phyloP scores from a whole-genome alignment of 2,888 invertebrate genomes.

The Malacosoma neustria region DNA sequence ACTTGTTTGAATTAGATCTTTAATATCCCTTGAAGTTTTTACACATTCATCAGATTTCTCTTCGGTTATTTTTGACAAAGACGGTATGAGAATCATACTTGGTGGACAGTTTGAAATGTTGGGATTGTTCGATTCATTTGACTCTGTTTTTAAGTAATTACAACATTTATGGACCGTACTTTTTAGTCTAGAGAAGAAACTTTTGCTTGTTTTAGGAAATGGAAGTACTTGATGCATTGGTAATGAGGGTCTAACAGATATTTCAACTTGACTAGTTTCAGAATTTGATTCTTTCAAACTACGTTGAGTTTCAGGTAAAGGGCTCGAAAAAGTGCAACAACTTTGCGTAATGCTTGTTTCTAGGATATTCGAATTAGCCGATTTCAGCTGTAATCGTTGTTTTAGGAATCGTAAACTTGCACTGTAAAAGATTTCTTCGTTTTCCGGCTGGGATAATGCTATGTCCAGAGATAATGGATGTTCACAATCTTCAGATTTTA shows the following conservation, averaged over 20 bases:
- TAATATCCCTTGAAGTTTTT: conserved; percentile 5
- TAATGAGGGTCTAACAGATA: conserved; percentile 18
- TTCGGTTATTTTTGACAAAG: conserved; percentile 37
- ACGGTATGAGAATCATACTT: conserved; percentile 21
- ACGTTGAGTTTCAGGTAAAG: conserved; percentile 1
- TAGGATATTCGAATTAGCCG: conserved; percentile 11
- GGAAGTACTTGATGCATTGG: conserved; percentile 57
- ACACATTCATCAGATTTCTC: conserved; percentile 26
- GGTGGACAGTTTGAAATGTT: conserved; percentile 37
- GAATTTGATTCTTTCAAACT: background rate
- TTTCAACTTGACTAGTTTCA: background rate
- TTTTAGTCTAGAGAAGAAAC: conserved; percentile 36
- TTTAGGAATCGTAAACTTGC: conserved; percentile 58
- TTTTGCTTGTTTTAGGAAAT: conserved; percentile 45
- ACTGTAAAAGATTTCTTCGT: conserved; percentile 45
- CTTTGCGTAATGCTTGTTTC: conserved; percentile 26
- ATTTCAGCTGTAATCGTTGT: conserved; percentile 45
- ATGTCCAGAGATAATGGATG: conserved; percentile 16
- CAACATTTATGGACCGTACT: conserved; percentile 37
- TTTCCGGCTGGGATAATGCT: conserved; percentile 25
- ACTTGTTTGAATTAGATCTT: too few species aligned
- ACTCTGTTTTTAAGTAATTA: conserved; percentile 5
- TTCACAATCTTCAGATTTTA: conserved; percentile 8
- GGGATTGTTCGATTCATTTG: background rate
- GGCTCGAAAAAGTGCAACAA: conserved; percentile 30